These are phyloP conservation scores for Heliangelus exortis DNA, from an alignment of 2,797 vertebrate species.

Conservation along the genomic window DNA sequence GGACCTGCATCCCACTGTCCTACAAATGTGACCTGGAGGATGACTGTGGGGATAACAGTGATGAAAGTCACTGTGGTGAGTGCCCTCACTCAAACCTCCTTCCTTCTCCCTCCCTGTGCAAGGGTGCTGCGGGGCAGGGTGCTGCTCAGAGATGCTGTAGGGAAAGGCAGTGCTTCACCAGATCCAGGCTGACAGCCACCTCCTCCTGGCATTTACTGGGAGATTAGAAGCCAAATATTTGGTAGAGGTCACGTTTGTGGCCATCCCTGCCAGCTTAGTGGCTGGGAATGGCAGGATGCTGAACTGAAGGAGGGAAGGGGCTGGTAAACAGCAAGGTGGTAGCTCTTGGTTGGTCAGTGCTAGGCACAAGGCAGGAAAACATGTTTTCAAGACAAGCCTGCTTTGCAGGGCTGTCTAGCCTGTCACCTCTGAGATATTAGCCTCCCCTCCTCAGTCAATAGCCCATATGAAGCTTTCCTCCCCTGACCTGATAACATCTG, in stretches of 20 bases:
- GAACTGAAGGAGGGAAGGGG: neutral
- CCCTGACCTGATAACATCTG: neutral
- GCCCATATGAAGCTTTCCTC: neutral
- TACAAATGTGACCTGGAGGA: conserved; percentile 98
- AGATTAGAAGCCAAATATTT: neutral
- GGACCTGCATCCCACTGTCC: conserved; percentile 93
- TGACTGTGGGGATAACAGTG: conserved; percentile 97
- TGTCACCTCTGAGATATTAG: neutral
- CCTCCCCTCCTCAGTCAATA: neutral
- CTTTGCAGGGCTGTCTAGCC: neutral
- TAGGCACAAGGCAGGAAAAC: neutral
- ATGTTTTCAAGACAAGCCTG: neutral
- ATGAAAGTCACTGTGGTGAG: conserved; percentile 93
- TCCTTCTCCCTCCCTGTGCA: neutral
- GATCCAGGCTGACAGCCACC: neutral
- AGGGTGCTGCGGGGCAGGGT: neutral
- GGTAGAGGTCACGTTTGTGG: neutral
- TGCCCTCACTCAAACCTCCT: neutral
- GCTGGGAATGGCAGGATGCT: neutral
- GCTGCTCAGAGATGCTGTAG: rapidly evolving
- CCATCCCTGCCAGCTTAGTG: neutral
- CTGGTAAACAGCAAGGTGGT: neutral
- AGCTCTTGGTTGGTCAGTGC: neutral
- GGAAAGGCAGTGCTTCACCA: neutral
- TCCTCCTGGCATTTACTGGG: neutral